Evolutionary conservation across 2,888 invertebrate genomes (phyloP).

Genomic region (Aleiodes leptofemur): DNA sequence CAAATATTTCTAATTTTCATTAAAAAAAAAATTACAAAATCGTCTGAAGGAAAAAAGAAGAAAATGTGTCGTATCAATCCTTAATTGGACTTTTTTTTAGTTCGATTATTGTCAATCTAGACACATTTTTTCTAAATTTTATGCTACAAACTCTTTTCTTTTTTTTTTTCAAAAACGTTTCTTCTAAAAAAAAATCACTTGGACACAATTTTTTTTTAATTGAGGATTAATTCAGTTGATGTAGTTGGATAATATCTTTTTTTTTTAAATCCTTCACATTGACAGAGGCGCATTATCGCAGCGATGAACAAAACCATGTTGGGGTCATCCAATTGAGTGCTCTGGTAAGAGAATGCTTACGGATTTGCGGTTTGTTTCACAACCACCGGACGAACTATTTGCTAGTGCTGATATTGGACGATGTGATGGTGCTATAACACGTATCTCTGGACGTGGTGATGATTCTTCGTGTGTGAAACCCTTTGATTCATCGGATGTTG

Average conservation of each 20-base stretch:
- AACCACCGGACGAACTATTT: constrained; percentile 40
- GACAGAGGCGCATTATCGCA: constrained; percentile 65
- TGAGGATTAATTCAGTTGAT: constrained; percentile 18
- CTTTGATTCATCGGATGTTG: constrained; percentile 61
- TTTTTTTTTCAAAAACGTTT: background rate
- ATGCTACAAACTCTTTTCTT: too few relatives aligned
- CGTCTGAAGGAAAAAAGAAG: too few relatives aligned
- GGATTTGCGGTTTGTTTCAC: constrained; percentile 67
- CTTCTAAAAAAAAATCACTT: too few relatives aligned
- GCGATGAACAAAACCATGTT: constrained; percentile 67
- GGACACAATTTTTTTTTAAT: too few relatives aligned
- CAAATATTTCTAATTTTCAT: too few relatives aligned
- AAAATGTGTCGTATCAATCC: too few relatives aligned
- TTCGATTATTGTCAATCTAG: too few relatives aligned
- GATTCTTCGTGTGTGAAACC: constrained; percentile 61
- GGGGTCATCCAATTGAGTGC: constrained; percentile 69
- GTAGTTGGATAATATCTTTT: constrained; percentile 26
- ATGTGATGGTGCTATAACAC: constrained; percentile 69
- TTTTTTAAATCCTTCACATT: constrained; percentile 54
- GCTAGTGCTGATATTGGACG: constrained; percentile 59
- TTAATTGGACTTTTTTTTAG: too few relatives aligned
- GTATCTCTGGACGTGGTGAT: constrained; percentile 69
- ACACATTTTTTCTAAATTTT: too few relatives aligned
- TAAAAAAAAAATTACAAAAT: too few relatives aligned
- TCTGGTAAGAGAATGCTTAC: constrained; percentile 72